Percentiles rank a stretch among this genome's conserved stretches.
phyloP scores from a whole-genome alignment of 2,888 invertebrate genomes.

The Chironomus tentans region DNA sequence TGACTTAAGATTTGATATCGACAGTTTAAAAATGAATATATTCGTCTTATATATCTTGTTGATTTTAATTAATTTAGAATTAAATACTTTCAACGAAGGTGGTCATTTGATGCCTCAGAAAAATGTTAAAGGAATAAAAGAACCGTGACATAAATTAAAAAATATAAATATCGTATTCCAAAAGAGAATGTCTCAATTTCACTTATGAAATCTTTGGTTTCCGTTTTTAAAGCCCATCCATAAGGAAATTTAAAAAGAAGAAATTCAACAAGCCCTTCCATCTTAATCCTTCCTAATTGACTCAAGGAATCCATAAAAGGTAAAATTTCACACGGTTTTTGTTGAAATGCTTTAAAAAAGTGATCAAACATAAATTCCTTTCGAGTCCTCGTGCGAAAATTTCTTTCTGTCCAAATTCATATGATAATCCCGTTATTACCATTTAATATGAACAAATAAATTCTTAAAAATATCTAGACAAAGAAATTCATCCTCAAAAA shows the following conservation, averaged over 20 bases:
- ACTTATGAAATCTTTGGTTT: not conserved
- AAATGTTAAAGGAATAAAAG: not conserved
- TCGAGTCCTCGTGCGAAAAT: slow-evolving; percentile 1
- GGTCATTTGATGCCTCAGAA: not conserved
- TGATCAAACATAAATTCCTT: not conserved
- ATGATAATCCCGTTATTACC: slow-evolving; percentile 6
- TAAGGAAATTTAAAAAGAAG: too few relatives aligned
- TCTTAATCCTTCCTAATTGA: not conserved
- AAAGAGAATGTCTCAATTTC: not conserved
- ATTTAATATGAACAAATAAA: not conserved
- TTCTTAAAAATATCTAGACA: not conserved
- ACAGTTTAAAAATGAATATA: too few relatives aligned
- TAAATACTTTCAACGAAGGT: not conserved
- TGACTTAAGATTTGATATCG: too few relatives aligned
- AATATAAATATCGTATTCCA: not conserved
- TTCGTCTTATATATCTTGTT: too few relatives aligned
- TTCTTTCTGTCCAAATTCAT: not conserved
- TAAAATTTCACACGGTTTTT: slow-evolving; percentile 6
- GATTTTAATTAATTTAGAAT: not conserved
- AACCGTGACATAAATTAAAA: not conserved
- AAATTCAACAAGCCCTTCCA: not conserved
- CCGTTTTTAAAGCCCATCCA: not conserved
- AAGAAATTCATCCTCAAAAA: not conserved
- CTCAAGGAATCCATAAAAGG: not conserved
- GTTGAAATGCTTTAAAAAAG: not conserved